These are phyloP conservation scores for Leucoraja ocellata DNA, from an alignment of 2,797 vertebrate species.

Conservation along the genomic window DNA sequence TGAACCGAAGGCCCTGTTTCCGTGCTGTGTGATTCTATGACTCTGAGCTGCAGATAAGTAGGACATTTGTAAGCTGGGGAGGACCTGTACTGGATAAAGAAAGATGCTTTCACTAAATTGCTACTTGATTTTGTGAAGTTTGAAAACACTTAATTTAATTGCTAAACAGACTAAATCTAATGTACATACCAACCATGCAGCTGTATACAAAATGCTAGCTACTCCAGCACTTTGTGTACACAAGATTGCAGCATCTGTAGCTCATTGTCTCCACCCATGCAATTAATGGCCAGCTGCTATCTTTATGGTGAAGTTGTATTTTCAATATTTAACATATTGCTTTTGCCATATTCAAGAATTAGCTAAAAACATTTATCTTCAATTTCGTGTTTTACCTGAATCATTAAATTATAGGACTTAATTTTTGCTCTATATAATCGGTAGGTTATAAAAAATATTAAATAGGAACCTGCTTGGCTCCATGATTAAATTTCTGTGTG, in stretches of 20 bases:
- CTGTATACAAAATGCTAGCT: no score
- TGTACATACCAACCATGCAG: neutral
- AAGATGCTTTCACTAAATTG: neutral
- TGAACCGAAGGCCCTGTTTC: no score
- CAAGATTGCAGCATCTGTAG: no score
- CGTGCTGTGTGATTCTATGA: no score
- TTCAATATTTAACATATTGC: neutral
- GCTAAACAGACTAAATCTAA: neutral
- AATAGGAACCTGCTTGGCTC: neutral
- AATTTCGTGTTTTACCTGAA: neutral
- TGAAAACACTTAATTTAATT: slow-evolving; percentile 4
- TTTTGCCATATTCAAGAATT: neutral
- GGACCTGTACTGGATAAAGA: neutral
- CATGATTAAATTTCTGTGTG: slow-evolving; percentile 1
- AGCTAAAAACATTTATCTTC: neutral
- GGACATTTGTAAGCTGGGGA: no score
- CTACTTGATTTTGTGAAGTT: neutral
- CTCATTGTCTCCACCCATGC: neutral
- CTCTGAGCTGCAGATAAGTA: no score
- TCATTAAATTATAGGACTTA: neutral
- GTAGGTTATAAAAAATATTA: neutral
- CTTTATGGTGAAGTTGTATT: neutral
- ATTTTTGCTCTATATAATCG: neutral
- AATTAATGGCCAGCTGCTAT: neutral
- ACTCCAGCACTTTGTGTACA: no score